phyloP scores from a whole-genome alignment of 2,797 vertebrate genomes.

The Silurus aristotelis region DNA sequence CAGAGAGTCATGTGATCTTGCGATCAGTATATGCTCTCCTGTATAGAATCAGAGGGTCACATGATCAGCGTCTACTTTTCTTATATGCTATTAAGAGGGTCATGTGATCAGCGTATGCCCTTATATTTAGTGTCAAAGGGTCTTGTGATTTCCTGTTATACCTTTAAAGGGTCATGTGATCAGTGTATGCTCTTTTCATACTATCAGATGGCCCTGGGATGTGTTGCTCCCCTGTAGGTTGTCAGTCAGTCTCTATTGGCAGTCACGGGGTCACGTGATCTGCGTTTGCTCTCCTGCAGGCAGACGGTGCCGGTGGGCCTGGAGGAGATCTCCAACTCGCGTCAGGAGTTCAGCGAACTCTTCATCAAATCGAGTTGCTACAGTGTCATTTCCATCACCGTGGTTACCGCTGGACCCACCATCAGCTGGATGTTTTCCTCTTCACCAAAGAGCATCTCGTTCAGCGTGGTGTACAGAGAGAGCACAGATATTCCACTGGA shows the following conservation, averaged over 20 bases:
- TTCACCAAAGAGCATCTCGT: constrained; percentile 91
- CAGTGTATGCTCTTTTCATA: background rate
- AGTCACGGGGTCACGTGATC: background rate
- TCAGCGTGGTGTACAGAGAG: constrained; percentile 89
- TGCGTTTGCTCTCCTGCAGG: constrained; percentile 63
- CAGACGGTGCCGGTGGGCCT: constrained; percentile 77
- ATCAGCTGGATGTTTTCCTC: constrained; percentile 94
- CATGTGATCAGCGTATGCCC: background rate
- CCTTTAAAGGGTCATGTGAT: background rate
- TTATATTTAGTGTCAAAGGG: background rate
- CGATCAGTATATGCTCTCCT: too few species aligned
- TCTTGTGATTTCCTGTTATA: background rate
- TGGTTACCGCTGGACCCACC: constrained; percentile 76
- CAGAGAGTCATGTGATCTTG: too few species aligned
- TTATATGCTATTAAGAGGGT: background rate
- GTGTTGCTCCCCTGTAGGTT: background rate
- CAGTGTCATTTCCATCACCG: constrained; percentile 83
- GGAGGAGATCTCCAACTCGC: constrained; percentile 83
- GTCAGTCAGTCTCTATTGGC: background rate
- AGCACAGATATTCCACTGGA: constrained; percentile 76
- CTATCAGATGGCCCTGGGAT: background rate
- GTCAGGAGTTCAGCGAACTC: constrained; percentile 82
- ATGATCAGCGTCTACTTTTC: background rate
- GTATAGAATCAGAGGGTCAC: background rate
- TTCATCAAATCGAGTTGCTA: constrained; percentile 92